Evolutionary conservation across 2,113 vertebrate species (phyloP).

Genomic region (Athene cunicularia): DNA sequence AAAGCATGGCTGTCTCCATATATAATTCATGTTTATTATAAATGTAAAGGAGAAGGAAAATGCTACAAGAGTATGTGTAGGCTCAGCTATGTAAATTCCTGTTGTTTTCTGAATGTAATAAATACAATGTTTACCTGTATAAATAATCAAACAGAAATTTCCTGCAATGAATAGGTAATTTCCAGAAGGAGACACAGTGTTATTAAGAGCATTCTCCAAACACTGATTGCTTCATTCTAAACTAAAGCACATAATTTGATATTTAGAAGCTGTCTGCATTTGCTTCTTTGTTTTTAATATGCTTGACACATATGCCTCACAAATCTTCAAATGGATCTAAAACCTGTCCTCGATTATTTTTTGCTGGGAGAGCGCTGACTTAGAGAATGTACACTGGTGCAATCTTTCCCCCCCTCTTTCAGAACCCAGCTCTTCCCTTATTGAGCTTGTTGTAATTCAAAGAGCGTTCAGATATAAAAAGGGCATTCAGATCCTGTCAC

Average conservation of each 20-base stretch:
- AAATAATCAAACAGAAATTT: slow-evolving; percentile 50
- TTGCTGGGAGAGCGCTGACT: background rate
- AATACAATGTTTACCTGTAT: slow-evolving; percentile 53
- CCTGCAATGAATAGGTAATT: slow-evolving; percentile 26
- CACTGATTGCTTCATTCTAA: slow-evolving; percentile 1
- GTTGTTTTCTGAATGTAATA: slow-evolving; percentile 47
- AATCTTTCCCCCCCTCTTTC: background rate
- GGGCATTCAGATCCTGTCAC: background rate
- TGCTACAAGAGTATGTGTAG: background rate
- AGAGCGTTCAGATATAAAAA: background rate
- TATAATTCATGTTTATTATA: slow-evolving; percentile 70
- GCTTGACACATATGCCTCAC: background rate
- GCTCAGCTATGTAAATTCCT: slow-evolving; percentile 28
- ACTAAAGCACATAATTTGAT: background rate
- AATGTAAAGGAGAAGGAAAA: slow-evolving; percentile 14
- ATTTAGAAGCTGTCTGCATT: slow-evolving; percentile 14
- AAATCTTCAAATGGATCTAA: background rate
- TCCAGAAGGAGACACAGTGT: background rate
- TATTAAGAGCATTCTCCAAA: background rate
- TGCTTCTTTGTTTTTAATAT: background rate
- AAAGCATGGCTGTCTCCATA: slow-evolving; percentile 47
- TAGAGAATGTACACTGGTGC: background rate
- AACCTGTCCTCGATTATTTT: background rate
- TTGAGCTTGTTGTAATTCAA: background rate
- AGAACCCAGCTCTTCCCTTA: background rate